Conservation (phyloP, 2,888 invertebrate genomes). For the Pandemis cinnamomeana region DNA sequence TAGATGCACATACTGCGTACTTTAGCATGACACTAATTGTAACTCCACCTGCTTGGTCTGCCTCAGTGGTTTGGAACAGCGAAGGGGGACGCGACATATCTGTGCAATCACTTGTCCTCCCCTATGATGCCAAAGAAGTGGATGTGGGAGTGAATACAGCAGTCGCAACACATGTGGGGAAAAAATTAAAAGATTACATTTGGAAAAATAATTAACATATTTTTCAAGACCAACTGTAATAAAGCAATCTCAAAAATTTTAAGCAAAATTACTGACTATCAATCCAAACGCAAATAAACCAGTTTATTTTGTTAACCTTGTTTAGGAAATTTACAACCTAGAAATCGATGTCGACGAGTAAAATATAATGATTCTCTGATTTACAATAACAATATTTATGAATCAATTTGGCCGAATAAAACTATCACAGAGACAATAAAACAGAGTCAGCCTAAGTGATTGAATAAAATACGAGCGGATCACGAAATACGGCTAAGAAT, state of each 20-base stretch:
- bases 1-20: conserved; percentile 61
- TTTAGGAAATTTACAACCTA: neutral
- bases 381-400: conserved; percentile 7
- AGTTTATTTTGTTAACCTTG: neutral
- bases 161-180: neutral
- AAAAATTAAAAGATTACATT: neutral
- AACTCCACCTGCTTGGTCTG: conserved; percentile 62
- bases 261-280: neutral
- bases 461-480: neutral
- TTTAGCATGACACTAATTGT: conserved; percentile 65
- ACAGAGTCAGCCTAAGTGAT: neutral
- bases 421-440: conserved; percentile 16
- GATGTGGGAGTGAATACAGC: conserved; percentile 35
- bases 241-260: neutral
- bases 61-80: conserved; percentile 53
- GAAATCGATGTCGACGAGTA: neutral
- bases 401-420: conserved; percentile 7
- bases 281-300: neutral
- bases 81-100: conserved; percentile 44
- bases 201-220: neutral
- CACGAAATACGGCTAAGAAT: conserved; percentile 15
- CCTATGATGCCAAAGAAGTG: conserved; percentile 36
- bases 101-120: conserved; percentile 42
- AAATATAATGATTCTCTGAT: neutral
- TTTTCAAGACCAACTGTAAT: neutral